Evolutionary conservation across 2,888 invertebrate species (phyloP), one percentile per base, ranked within the genome.

Genomic region (Epirrita christyi): DNA sequence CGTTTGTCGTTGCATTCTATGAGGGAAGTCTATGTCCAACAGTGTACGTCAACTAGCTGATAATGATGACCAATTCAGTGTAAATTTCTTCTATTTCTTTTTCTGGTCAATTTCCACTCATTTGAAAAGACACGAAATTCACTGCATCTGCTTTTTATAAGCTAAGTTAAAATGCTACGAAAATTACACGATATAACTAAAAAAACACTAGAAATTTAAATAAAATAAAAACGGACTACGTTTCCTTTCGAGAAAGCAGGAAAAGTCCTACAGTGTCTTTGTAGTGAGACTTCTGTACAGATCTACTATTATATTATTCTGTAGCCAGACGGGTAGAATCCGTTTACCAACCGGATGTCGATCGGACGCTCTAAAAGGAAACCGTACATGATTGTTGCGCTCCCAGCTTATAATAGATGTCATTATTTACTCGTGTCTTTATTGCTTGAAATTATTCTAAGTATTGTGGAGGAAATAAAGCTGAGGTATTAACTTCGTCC

Each of bases 331-430:
- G 86, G 84, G 82, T 80, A 77, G 50, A 54, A 42, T 54, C 49
- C 59, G 59, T 36, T 53, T 53, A 49, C 54, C 11, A 37, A 73
- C 81, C 88, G 88, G 88, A 88, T 88, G 86, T 85, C 83, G 80
- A 78, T 70, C 78, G 77, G 70, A 68, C 71, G 76, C 82, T 82
- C 70, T 75, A 77, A 80, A 83, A 85, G 85, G 86, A 85, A 86
- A 86, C 67, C 4, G 75, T 73, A 78, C 81, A 79, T 81, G 85
- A 86, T 85, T 81, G 83, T 81, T 79, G 70, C 69, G 75, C 78
- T 78, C 73, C 79, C 80, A 78, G 81, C 78, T 71, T 74, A 78
- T 83, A 86, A 85, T 85, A 73, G 82, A 76, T 81, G 83, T 83
- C 82, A 82, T 86, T 86, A 86, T 85, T 84, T 81, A 69, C 57